These are phyloP conservation scores for Prochilodus magdalenae DNA, from an alignment of 2,113 vertebrate genomes.

Conservation along the genomic window DNA sequence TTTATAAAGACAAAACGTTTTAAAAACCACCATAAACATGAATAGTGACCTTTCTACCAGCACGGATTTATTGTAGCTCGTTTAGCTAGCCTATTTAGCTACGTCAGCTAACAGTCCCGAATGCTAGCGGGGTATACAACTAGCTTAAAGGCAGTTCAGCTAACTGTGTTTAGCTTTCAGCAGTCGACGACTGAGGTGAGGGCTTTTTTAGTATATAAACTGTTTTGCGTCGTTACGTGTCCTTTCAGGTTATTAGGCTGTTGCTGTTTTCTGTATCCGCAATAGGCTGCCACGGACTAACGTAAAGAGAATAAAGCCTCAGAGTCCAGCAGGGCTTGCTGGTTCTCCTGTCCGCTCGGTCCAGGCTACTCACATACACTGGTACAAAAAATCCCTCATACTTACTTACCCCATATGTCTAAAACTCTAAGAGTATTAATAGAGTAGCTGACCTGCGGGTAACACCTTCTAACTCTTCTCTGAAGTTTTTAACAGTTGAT, in stretches of 20 bases:
- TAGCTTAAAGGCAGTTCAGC: no score
- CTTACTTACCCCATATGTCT: neutral
- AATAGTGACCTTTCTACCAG: no score
- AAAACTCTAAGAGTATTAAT: no score
- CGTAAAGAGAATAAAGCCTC: neutral
- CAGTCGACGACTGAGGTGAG: no score
- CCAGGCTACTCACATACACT: neutral
- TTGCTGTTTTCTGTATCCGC: slow-evolving; percentile 25
- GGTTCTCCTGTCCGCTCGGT: slow-evolving; percentile 13
- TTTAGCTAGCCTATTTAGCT: no score
- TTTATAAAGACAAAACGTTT: neutral
- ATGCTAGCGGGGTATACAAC: no score
- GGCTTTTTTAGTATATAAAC: no score
- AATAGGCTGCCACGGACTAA: neutral
- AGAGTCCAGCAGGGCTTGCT: slow-evolving; percentile 1
- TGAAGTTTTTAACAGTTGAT: no score
- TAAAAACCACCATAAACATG: no score
- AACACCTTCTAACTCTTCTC: neutral
- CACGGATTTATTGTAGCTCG: no score
- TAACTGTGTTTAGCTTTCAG: no score
- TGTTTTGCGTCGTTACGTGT: neutral
- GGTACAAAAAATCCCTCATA: neutral
- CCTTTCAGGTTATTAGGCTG: slow-evolving; percentile 36
- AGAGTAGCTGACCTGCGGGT: neutral
- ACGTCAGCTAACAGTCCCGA: no score